Conservation (phyloP, 2,113 vertebrate genomes). For the Hemichromis elongatus region DNA sequence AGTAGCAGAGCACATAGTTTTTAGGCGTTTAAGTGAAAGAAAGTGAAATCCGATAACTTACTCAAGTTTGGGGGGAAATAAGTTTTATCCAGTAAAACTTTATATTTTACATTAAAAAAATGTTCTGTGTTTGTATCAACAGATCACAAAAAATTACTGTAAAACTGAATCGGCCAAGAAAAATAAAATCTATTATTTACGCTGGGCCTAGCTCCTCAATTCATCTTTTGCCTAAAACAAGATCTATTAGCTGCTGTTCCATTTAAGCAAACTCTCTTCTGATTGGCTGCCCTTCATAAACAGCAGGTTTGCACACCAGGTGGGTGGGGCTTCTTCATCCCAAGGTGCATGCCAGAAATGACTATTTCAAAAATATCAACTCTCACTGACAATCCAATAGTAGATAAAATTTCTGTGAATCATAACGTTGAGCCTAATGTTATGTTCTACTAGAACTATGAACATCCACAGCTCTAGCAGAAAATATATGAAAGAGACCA, state of each 20-base stretch:
- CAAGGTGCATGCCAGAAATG: neutral
- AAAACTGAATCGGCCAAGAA: neutral
- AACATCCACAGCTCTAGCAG: neutral
- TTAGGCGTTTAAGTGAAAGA: neutral
- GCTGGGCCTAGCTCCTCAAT: neutral
- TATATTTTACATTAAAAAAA: neutral
- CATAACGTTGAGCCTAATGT: neutral
- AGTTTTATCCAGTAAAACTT: neutral
- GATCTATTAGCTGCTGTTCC: too few relatives aligned
- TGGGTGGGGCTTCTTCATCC: neutral
- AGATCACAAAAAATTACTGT: neutral
- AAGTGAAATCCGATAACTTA: neutral
- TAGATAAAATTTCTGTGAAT: neutral
- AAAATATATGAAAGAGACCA: neutral
- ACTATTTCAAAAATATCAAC: neutral
- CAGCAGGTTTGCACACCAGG: neutral
- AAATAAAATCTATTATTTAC: neutral
- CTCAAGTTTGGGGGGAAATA: neutral
- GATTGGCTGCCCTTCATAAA: neutral
- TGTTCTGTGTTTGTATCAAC: neutral
- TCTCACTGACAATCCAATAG: neutral
- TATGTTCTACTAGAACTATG: neutral
- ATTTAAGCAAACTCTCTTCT: neutral
- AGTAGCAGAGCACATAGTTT: neutral
- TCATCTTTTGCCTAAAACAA: neutral